These are phyloP conservation scores for Naja naja DNA, from an alignment of 2,113 vertebrate genomes.

Conservation along the genomic window DNA sequence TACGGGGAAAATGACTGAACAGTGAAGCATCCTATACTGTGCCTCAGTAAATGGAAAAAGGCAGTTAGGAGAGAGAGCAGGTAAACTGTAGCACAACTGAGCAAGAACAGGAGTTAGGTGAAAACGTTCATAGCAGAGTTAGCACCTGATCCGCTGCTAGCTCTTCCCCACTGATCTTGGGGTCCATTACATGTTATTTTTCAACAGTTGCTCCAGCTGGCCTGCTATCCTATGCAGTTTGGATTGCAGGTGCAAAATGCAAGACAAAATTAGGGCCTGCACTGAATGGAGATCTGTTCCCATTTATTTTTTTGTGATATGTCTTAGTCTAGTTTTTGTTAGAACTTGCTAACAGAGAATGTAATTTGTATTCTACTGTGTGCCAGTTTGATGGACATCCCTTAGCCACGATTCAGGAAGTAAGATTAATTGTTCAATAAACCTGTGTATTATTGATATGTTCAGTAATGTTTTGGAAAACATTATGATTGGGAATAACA, in stretches of 20 bases:
- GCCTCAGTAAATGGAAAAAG: neutral
- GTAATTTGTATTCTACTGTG: neutral
- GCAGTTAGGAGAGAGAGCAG: neutral
- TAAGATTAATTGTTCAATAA: neutral
- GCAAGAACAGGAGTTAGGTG: neutral
- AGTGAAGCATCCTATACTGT: neutral
- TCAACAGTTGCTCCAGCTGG: neutral
- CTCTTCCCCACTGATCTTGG: neutral
- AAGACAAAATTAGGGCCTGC: neutral
- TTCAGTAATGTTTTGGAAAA: neutral
- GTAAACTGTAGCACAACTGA: neutral
- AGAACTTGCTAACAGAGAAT: neutral
- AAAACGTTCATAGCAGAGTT: neutral
- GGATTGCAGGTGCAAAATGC: neutral
- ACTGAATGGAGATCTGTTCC: neutral
- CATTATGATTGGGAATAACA: neutral
- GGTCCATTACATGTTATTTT: neutral
- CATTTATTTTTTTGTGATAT: neutral
- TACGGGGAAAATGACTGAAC: neutral
- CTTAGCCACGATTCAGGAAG: neutral
- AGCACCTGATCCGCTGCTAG: neutral
- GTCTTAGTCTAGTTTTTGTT: neutral
- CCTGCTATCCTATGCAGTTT: neutral
- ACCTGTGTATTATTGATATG: neutral
- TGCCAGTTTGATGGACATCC: neutral